Base-by-base conservation (phyloP, 2,888 invertebrate genomes). In the Drosophila lutescens region DNA sequence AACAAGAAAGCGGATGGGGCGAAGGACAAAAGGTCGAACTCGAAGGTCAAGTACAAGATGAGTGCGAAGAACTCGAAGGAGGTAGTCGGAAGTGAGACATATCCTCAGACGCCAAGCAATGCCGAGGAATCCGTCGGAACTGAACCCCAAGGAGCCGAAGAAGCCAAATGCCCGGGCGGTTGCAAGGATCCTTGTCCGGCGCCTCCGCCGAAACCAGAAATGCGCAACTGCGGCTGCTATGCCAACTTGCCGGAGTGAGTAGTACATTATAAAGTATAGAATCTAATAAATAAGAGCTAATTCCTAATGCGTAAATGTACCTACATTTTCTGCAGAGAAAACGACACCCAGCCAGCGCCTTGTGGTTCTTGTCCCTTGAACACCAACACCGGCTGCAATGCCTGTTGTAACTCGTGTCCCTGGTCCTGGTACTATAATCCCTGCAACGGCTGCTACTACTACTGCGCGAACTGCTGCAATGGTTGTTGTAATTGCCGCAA, bases 401-500 rank as follows among this genome's bases (percentile, higher is more conserved):
- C 5, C 32, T 50, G 40, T 34, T 57, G 51, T 10, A 41, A n/a
- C 10, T 10, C 32, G 13, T 69, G 40, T 26, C 71, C 69, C 4
- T 34, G 46, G 34, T 49, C 51, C 23, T 87, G 65, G 41, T 69
- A 36, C 40, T 86, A 61, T 26, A 77, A 73, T 60, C 84, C 89
- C 7, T 78, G 26, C 49, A 80, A 67, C 7, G 67, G 87, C 0
- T 61, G 53, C 15, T 87, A 57, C 34, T 76, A 40, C 56, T 89
- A 71, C 57, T 68, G 41, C 12, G 40, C 44, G 1, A 63, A 65
- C 17, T 55, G 36, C 34, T 69, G 50, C 26, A 23, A 20, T 50
- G 38, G 49, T 17, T 68, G 67, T 53, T 50, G 47, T 13, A 38
- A 13, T 20, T 61, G 50, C 32, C 59, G 69, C 51, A 36, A 26